Evolutionary conservation across 2,113 vertebrate genomes (phyloP), one percentile per base, ranked within the genome.

Genomic region (Dascyllus trimaculatus): DNA sequence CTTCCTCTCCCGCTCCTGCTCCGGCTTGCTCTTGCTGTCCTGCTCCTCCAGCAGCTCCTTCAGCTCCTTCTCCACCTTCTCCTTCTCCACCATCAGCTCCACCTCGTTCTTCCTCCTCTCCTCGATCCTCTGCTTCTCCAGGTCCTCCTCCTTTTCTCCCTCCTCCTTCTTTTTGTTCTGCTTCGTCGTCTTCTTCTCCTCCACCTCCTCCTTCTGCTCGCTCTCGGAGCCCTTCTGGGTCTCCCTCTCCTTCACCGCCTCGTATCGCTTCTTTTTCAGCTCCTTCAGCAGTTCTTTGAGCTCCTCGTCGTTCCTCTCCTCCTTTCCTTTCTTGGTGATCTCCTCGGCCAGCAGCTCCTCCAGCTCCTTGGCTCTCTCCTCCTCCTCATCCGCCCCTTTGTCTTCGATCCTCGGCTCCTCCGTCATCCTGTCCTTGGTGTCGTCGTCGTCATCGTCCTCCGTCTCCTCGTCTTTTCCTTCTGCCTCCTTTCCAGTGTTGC

Each of bases 1-100:
- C 87, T 88, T 80, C 60, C 82, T 88, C 82, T 90, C 87, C 40
- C 62, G 84, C 82, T 91, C 90, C 78, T 79, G 88, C 51, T 92
- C 85, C 11, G 1, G 51, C 25, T 66, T 82, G 80, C 69, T 86
- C 77, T 64, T 90, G 88, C 54, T 92, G 81, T 86, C 90, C 60
- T 91, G 83, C 38, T 88, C 83, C 0, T 84, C 80, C 6, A 85
- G 71, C 24, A 90, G 64, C 70, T 93, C 92, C 40, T 91, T 87
- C 0, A 91, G 77, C 62, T 94, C 90, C 62, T 92, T 91, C 84
- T 91, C 80, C 78, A 93, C 91, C 76, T 93, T 93, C 73, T 89
- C 94, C 40, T 94, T 95, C 89, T 96, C 96, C 51, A 94, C 93
- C 92, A 94, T 91, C 62, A 88, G 88, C 85, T 96, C 89, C 70